Conservation (phyloP, 2,113 vertebrate genomes). For the Suncus etruscus region DNA sequence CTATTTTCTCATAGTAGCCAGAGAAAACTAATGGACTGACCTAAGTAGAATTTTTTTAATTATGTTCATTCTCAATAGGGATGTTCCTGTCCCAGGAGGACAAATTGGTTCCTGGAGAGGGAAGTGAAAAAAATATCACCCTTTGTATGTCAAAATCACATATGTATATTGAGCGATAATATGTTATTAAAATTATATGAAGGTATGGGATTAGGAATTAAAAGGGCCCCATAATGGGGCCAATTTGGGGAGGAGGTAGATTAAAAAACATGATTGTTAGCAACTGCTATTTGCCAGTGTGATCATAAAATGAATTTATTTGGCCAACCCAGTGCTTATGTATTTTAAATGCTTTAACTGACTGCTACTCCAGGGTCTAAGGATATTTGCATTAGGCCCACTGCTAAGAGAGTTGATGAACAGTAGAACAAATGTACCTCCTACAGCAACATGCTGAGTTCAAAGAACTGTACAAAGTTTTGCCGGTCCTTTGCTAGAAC, state of each 20-base stretch:
- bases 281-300: too few species aligned
- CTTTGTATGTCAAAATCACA: neutral
- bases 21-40: neutral
- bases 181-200: neutral
- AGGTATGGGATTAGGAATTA: too few species aligned
- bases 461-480: neutral
- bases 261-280: too few species aligned
- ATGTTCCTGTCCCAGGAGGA: neutral
- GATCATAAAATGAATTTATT: neutral
- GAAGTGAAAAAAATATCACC: neutral
- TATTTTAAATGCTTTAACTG: neutral
- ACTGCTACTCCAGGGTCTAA: neutral
- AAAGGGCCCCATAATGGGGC: neutral
- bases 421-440: neutral
- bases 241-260: neutral
- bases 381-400: neutral
- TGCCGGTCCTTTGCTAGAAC: neutral
- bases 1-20: neutral
- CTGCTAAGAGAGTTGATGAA: neutral
- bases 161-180: neutral
- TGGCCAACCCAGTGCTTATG: neutral
- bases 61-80: neutral
- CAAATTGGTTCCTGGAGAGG: neutral
- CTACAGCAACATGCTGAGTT: neutral
- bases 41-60: neutral